A percentile compares a stretch with the other conserved stretches of the same genome.
phyloP scores from a whole-genome alignment of 2,888 invertebrate species.

The Coelinius sp. region DNA sequence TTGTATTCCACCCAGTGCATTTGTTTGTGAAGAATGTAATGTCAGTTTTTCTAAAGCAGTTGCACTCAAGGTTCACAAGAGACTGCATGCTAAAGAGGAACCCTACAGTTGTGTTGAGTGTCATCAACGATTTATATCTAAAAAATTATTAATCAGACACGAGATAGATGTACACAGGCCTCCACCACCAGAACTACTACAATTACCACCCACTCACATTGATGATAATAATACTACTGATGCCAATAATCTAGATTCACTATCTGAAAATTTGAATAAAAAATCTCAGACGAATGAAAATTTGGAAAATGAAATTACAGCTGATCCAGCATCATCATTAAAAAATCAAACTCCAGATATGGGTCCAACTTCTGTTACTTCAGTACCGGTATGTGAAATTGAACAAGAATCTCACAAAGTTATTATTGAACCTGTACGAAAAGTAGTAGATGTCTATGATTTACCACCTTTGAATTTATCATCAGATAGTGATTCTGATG shows the following conservation, averaged over 20 bases:
- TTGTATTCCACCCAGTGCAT: constrained; percentile 84
- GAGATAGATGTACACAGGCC: constrained; percentile 75
- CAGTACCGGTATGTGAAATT: constrained; percentile 67
- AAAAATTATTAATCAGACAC: constrained; percentile 83
- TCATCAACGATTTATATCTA: constrained; percentile 84
- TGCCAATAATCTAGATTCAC: constrained; percentile 55
- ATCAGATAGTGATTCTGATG: constrained; percentile 87
- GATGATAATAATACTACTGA: constrained; percentile 42
- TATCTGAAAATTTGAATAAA: too few relatives aligned
- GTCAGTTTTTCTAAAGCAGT: constrained; percentile 83
- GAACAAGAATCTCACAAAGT: constrained; percentile 54
- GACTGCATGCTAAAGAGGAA: constrained; percentile 81
- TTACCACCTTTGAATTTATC: constrained; percentile 84
- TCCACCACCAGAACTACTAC: constrained; percentile 50
- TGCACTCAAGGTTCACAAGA: constrained; percentile 86
- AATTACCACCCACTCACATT: constrained; percentile 29
- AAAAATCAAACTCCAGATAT: constrained; percentile 47
- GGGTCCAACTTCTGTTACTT: constrained; percentile 63
- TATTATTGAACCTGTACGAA: constrained; percentile 66
- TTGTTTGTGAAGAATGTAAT: constrained; percentile 86
- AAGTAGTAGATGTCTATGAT: constrained; percentile 78
- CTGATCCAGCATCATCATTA: constrained; percentile 42
- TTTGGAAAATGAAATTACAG: too few relatives aligned
- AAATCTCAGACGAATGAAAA: too few relatives aligned
- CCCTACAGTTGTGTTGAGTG: constrained; percentile 85